phyloP scores from a whole-genome alignment of 2,797 vertebrate genomes.

The Megalops cyprinoides region DNA sequence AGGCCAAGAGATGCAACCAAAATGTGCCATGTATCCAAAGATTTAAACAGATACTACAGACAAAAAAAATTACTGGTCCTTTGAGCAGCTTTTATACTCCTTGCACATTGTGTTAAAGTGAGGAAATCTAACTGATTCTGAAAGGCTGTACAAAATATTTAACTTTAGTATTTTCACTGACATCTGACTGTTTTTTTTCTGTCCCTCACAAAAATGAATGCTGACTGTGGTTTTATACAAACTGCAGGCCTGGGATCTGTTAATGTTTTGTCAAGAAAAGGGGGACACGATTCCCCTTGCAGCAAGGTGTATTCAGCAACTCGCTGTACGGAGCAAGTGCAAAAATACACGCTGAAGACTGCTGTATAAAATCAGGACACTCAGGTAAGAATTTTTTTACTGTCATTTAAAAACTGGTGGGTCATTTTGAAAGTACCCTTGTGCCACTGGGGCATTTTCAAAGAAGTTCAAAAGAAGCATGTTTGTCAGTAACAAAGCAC shows the following conservation, averaged over 20 bases:
- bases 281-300: background rate
- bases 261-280: background rate
- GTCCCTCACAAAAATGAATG: background rate
- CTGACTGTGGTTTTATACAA: background rate
- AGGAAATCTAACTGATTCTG: background rate
- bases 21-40: background rate
- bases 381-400: background rate
- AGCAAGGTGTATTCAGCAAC: background rate
- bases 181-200: background rate
- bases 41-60: background rate
- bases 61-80: background rate
- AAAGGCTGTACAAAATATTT: background rate
- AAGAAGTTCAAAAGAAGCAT: constrained; percentile 17
- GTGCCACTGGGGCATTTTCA: background rate
- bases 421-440: constrained; percentile 16
- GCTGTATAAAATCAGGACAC: background rate
- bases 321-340: background rate
- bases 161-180: background rate
- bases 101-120: background rate
- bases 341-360: background rate
- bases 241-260: background rate
- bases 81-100: background rate
- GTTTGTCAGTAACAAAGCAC: constrained; percentile 14
- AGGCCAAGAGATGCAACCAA: background rate
- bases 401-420: background rate